Percentiles rank a stretch among this genome's conserved stretches.
Conservation (phyloP, 2,888 invertebrate species). For the Cantharis nigra region DNA sequence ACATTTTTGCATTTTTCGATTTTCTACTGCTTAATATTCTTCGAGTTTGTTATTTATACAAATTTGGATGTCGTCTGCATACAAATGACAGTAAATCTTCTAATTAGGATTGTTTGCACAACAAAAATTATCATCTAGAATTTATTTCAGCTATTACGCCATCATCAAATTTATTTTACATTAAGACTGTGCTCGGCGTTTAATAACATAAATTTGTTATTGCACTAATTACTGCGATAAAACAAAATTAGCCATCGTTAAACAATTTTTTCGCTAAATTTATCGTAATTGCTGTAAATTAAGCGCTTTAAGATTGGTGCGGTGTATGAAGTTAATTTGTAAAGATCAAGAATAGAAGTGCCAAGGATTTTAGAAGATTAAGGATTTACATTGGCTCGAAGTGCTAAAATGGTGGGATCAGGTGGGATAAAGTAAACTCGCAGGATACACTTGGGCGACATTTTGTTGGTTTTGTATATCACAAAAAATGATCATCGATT, state of each 20-base stretch:
- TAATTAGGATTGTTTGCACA: not conserved
- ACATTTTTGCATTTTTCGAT: not conserved
- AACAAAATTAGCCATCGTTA: not conserved
- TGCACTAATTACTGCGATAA: not conserved
- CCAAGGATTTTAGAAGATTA: slow-evolving; percentile 1
- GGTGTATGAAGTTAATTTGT: not conserved
- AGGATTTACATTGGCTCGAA: not conserved
- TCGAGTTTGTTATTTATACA: not conserved
- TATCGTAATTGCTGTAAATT: not conserved
- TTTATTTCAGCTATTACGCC: not conserved
- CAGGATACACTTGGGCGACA: not conserved
- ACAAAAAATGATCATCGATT: not conserved
- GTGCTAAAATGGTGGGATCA: slow-evolving; percentile 1
- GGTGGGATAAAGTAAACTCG: slow-evolving; percentile 1
- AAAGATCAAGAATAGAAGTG: not conserved
- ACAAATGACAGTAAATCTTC: not conserved
- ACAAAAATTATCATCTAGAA: not conserved
- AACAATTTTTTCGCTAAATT: not conserved
- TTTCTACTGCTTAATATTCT: not conserved
- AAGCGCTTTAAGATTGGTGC: not conserved
- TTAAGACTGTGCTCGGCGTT: not conserved
- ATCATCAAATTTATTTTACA: not conserved
- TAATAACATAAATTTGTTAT: not conserved
- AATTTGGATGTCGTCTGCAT: not conserved
- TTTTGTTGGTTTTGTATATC: not conserved